Conservation (phyloP, 1,140 invertebrate genomes). For the Leptinotarsa texana region DNA sequence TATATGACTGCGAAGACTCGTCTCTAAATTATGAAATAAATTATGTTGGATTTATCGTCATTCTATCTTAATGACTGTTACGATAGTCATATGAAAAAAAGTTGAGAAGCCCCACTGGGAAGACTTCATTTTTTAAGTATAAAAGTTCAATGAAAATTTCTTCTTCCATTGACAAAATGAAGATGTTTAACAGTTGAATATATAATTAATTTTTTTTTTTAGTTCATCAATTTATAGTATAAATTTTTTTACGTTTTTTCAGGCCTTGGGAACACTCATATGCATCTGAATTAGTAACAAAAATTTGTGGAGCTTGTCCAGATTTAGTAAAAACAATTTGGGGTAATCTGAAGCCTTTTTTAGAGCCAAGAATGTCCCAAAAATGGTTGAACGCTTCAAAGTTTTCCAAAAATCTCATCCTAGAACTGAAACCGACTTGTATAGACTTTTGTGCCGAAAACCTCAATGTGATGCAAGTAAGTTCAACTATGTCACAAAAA, state of each 20-base stretch:
- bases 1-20: too few species aligned
- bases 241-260: not conserved
- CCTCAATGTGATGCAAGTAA: conserved; percentile 47
- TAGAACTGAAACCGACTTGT: conserved; percentile 56
- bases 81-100: too few species aligned
- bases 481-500: not conserved
- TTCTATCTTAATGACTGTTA: too few species aligned
- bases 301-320: conserved; percentile 70
- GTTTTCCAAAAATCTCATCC: conserved; percentile 61
- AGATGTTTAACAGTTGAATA: too few species aligned
- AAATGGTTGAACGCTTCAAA: conserved; percentile 63
- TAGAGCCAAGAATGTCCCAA: conserved; percentile 62
- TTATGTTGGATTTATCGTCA: too few species aligned
- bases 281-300: conserved; percentile 66
- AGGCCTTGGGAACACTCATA: conserved; percentile 68
- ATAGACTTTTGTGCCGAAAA: conserved; percentile 50
- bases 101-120: too few species aligned
- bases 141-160: too few species aligned
- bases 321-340: conserved; percentile 71
- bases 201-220: not conserved
- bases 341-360: conserved; percentile 60
- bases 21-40: too few species aligned
- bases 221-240: not conserved
- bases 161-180: too few species aligned
- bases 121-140: too few species aligned